phyloP scores from a whole-genome alignment of 1,140 invertebrate genomes.

The Aphaenogaster ashmeadi region DNA sequence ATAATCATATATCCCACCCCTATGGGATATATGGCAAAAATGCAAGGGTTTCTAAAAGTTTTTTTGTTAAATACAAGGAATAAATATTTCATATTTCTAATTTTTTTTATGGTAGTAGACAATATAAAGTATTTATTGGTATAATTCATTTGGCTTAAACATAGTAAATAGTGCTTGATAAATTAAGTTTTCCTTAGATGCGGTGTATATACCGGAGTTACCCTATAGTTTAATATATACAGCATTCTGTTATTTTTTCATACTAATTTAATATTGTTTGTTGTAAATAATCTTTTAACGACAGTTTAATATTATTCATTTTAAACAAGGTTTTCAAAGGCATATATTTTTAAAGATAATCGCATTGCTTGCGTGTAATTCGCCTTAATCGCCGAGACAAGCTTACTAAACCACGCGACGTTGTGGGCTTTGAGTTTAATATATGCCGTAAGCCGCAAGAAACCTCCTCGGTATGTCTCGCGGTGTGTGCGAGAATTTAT shows the following conservation, averaged over 20 bases:
- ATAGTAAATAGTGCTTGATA: too few relatives aligned
- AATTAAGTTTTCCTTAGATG: too few relatives aligned
- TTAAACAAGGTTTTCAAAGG: neutral
- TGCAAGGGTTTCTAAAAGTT: too few relatives aligned
- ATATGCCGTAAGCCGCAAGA: conserved; percentile 61
- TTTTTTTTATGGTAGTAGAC: too few relatives aligned
- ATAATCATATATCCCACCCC: too few relatives aligned
- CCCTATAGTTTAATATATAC: neutral
- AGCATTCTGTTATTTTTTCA: neutral
- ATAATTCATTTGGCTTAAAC: too few relatives aligned
- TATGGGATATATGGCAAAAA: too few relatives aligned
- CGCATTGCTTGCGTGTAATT: conserved; percentile 46
- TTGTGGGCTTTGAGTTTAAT: conserved; percentile 63
- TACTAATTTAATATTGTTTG: neutral
- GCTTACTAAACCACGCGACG: conserved; percentile 51
- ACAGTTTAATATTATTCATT: conserved; percentile 35
- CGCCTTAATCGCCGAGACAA: conserved; percentile 56
- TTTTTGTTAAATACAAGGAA: too few relatives aligned
- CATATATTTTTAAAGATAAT: conserved; percentile 43
- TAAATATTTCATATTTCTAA: too few relatives aligned
- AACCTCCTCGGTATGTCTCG: conserved; percentile 61
- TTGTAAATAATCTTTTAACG: conserved; percentile 15
- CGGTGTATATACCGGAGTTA: too few relatives aligned
- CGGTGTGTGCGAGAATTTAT: conserved; percentile 59
- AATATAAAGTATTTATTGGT: too few relatives aligned